phyloP scores from a whole-genome alignment of 2,113 vertebrate genomes.

The Pygoscelis adeliae region DNA sequence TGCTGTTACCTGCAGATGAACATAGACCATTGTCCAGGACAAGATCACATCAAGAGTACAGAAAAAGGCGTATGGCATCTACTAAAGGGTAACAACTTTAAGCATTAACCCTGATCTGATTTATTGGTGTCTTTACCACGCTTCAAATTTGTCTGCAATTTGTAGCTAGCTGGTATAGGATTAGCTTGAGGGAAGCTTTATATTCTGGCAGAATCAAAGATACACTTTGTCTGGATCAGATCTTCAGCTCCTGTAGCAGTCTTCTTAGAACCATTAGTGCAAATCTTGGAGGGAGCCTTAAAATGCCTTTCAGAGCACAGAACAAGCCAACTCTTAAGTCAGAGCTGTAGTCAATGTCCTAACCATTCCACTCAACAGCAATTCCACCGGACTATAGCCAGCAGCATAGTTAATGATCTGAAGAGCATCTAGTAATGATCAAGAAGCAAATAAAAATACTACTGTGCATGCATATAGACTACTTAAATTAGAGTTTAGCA shows the following conservation, averaged over 20 bases:
- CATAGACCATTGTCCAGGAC: neutral
- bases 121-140: neutral
- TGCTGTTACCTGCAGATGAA: neutral
- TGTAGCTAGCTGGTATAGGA: neutral
- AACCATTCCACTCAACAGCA: neutral
- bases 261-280: neutral
- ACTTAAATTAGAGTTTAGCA: neutral
- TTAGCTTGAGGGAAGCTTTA: neutral
- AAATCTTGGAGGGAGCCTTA: neutral
- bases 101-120: neutral
- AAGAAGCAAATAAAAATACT: neutral
- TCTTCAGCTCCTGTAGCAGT: neutral
- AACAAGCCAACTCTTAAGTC: neutral
- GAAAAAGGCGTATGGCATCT: neutral
- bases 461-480: neutral
- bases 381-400: neutral
- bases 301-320: neutral
- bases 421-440: neutral
- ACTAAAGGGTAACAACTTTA: constrained; percentile 51
- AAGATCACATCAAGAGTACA: neutral
- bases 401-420: neutral
- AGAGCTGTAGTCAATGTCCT: neutral
- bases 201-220: neutral
- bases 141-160: neutral
- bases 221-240: neutral